Base-by-base conservation (phyloP, 2,113 vertebrate species). In the rat (Rattus norvegicus) region DNA sequence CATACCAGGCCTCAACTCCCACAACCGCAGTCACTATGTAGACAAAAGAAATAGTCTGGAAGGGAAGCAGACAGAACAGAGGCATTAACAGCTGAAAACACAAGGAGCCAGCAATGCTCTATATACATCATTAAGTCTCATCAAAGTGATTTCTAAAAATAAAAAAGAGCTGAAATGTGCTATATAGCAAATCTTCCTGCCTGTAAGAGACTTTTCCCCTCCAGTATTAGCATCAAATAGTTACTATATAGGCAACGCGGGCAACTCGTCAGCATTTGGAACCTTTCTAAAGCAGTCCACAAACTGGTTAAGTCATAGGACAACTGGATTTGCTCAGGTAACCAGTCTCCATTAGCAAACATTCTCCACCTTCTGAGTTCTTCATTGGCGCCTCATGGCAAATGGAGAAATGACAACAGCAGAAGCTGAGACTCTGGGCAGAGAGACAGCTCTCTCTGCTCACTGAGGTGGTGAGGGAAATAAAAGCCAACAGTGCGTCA, bases 1-100 rank as follows among this genome's bases (percentile, higher is more conserved):
- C 98, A 98, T 99, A 99, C 99, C 99, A 99, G 88, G 99, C 99
- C 98, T 99, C 99, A 94, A 99, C 99, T 84, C 99, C 99, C 61
- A 99, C 99, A 97, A 99, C 97, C 9, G 99, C 99, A 56, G 99
- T 99, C 98, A 99, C 98, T 98, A 99, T 98, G 98, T 99, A 99
- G 97, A 99, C 99, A 28, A 99, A 95, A 54, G 99, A 99, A 98
- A 99, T 99, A 91, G 99, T 99, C 99, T 99, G 98, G 61, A 97
- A 99, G 95, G 95, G 93, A 98, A 98, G 94, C 43, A 98, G 76
- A 98, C 95, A 98, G 94, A 97, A 95, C 87, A 96, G 12, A 87
- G 47, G 92, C 0, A 12, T 98, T 97, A 98, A 96, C 11, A 56
- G 76, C 4, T 77, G 1, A 75, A 19, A 87, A 81, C 59, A 24